Conservation (phyloP, 2,113 vertebrate species). For the Macquaria ambigua region DNA sequence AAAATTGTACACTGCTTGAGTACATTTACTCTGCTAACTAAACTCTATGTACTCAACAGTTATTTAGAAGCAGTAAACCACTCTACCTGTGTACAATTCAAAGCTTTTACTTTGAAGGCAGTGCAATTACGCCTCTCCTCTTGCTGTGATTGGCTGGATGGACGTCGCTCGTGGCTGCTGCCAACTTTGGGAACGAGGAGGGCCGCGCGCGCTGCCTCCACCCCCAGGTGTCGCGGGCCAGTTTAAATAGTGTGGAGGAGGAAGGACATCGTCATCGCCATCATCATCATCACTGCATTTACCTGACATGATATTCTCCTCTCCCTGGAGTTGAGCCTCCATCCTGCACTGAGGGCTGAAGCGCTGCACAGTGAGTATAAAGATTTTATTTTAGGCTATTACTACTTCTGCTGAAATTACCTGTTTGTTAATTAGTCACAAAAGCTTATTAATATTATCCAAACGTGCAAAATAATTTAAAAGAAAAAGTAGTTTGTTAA, state of each 20-base stretch:
- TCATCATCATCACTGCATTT: slow-evolving; percentile 39
- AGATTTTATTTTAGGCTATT: background rate
- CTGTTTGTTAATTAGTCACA: background rate
- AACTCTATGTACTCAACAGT: too few relatives aligned
- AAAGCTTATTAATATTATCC: background rate
- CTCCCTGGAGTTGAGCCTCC: slow-evolving; percentile 46
- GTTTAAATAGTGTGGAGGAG: slow-evolving; percentile 67
- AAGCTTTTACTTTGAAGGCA: slow-evolving; percentile 47
- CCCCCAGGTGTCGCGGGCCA: slow-evolving; percentile 55
- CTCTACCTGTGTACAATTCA: background rate
- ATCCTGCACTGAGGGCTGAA: slow-evolving; percentile 52
- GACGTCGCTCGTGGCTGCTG: background rate
- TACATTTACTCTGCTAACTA: too few relatives aligned
- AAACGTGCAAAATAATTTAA: background rate
- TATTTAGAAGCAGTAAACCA: background rate
- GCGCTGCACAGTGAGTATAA: slow-evolving; percentile 65
- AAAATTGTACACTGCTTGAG: too few relatives aligned
- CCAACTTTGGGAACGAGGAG: slow-evolving; percentile 39
- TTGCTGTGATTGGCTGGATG: slow-evolving; percentile 30
- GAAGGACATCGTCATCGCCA: slow-evolving; percentile 24
- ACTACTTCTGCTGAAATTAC: background rate
- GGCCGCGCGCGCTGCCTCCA: slow-evolving; percentile 40
- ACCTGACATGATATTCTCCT: slow-evolving; percentile 57
- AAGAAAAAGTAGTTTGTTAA: background rate
- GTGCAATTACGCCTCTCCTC: background rate